Base-by-base conservation (phyloP, 2,797 vertebrate species). In the Numenius phaeopus region DNA sequence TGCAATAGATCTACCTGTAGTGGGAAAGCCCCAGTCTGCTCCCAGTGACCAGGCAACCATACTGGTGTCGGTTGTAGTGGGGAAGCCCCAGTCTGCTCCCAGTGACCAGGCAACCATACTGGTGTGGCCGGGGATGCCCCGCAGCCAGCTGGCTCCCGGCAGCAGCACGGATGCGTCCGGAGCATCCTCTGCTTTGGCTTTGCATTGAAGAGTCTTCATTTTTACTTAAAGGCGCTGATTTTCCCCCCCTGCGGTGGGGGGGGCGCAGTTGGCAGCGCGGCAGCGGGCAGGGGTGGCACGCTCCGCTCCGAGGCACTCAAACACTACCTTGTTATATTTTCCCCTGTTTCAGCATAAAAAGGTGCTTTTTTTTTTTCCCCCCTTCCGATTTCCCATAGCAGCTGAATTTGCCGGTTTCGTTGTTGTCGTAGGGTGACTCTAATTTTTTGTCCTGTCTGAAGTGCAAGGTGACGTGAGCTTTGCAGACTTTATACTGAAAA, bases 261-360 rank as follows among this genome's bases (percentile, higher is more conserved):
- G 46, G 46, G 47, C 22, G 37, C 71, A 9, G 29, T 29, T 14
- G n/a, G 70, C 69, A 22, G 69, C 67, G 6, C 30, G 73, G 72
- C 37, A 40, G 59, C 47, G 5, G 46, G 61, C 61, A 9, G 61
- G 29, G 58, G 37, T 34, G 39, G 42, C 76, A 9, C 3, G 5
- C 59, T 72, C 26, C 2, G 37, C 86, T 94, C 94, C 78, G 72
- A 44, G 81, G 95, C 67, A 23, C 72, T 70, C 93, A 91, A 93
- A 84, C 69, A 86, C 81, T 93, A 75, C 81, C 95, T 92, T 83
- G 88, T 78, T 93, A 65, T n/a, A 39, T 94, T 96, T 97, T 94
- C 64, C 93, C 94, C 81, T 67, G 59, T 78, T 62, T 90, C 87
- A 94, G 77, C 64, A 87, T 18, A 37, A 95, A 83, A 79, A 30